A percentile compares a stretch with the other conserved stretches of the same genome.
phyloP scores from a whole-genome alignment of 2,797 vertebrate species.

The Falco columbarius region DNA sequence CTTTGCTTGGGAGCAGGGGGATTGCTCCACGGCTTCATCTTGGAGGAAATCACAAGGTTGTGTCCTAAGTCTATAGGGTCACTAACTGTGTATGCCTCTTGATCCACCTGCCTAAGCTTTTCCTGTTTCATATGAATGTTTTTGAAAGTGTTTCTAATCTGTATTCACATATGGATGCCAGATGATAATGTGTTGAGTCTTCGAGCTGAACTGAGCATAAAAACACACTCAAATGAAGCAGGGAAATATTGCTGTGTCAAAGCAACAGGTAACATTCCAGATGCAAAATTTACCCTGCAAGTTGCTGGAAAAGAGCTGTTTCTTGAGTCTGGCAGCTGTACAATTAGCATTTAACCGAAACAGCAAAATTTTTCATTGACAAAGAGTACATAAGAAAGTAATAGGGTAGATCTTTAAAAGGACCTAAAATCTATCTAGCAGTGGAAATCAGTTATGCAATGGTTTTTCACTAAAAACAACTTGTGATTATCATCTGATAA shows the following conservation, averaged over 20 bases:
- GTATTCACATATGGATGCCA: not conserved
- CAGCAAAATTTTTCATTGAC: not conserved
- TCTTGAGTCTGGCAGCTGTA: not conserved
- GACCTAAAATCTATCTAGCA: not conserved
- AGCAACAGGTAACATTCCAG: not conserved
- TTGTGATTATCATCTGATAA: not conserved
- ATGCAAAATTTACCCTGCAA: not conserved
- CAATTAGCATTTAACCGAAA: not conserved
- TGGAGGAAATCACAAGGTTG: not conserved
- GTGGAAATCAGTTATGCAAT: not conserved
- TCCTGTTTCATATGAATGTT: not conserved
- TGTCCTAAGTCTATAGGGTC: not conserved
- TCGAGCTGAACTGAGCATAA: not conserved
- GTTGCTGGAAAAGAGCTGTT: not conserved
- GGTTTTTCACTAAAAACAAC: not conserved
- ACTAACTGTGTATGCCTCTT: not conserved
- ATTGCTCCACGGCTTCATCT: not conserved
- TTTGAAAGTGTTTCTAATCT: not conserved
- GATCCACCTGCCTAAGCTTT: not conserved
- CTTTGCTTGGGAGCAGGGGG: not conserved
- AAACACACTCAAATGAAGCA: constrained; percentile 6
- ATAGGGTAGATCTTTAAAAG: not conserved
- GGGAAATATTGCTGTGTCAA: constrained; percentile 6
- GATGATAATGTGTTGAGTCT: not conserved
- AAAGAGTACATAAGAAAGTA: not conserved